Evolutionary conservation across 1,140 invertebrate genomes (phyloP).

Genomic region (Calliphora vicina): DNA sequence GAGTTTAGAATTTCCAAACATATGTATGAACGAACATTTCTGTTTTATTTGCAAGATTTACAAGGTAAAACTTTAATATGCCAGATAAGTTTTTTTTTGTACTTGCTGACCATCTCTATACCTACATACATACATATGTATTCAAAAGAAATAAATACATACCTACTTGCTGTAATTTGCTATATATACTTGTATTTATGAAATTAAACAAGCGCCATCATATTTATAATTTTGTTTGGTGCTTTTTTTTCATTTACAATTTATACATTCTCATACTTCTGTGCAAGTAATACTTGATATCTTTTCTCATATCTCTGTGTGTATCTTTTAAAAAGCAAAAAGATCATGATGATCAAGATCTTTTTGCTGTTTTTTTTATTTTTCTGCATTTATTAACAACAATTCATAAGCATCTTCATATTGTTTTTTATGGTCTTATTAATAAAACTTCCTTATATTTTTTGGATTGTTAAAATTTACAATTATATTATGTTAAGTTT

Average conservation of each 20-base stretch:
- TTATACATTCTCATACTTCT: background rate
- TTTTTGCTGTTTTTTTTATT: background rate
- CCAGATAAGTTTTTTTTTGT: background rate
- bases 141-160: too few relatives aligned
- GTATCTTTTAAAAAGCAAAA: background rate
- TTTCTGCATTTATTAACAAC: background rate
- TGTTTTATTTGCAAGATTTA: background rate
- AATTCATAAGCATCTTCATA: background rate
- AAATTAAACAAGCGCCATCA: conserved; percentile 16
- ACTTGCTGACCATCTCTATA: background rate
- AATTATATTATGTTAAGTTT: background rate
- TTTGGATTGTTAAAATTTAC: background rate
- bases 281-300: background rate
- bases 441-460: background rate
- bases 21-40: too few relatives aligned
- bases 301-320: background rate
- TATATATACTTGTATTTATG: background rate
- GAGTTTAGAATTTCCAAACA: background rate
- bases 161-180: too few relatives aligned
- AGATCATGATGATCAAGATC: background rate
- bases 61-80: background rate
- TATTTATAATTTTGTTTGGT: background rate
- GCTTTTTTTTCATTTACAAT: too few relatives aligned
- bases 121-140: too few relatives aligned
- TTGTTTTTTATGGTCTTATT: background rate